Evolutionary conservation across 2,113 vertebrate genomes (phyloP), one percentile per base, ranked within the genome.

Genomic region (Callithrix jacchus): DNA sequence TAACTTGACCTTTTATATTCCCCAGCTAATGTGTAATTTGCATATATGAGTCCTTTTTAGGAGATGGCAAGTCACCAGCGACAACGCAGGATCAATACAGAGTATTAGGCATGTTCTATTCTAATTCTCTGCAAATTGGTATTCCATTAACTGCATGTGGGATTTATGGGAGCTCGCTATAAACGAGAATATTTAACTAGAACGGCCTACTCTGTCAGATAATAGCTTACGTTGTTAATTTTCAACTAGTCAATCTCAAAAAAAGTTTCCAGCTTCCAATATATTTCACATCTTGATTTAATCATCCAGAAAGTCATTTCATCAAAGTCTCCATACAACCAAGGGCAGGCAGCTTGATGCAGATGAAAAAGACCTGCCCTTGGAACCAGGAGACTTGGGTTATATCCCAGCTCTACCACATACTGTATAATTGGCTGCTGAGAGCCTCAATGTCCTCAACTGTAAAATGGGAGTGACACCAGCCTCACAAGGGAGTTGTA

Each of bases 131-230:
- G 49, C 96, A 97, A 94, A 97, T 82, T 86, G 90, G 87, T 97
- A 96, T 97, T 96, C 95, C 96, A 97, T 97, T 97, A 97, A 97
- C 90, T 95, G 77, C 82, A 96, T 6, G 42, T 30, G 82, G 77
- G 88, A 92, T 97, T 97, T 98, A 96, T 96, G 81, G 87, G 94
- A 42, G 90, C 81, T 73, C 18, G 25, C 94, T 91, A 96, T 95
- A 81, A 93, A 91, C 95, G 56, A 86, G 96, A 97, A 97, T 97
- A 97, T 97, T 97, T 97, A 97, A 97, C 97, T 95, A 96, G 66
- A 96, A 93, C 23, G 13, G 87, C 76, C 96, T 86, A 85, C 89
- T 93, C 87, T 83, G 92, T 94, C 96, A 95, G 90, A 97, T 86
- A 96, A 97, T 96, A 96, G 96, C 90, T 92, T 61, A 86, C 87